phyloP scores from a whole-genome alignment of 1,140 invertebrate species.

The Heliconius melpomene region DNA sequence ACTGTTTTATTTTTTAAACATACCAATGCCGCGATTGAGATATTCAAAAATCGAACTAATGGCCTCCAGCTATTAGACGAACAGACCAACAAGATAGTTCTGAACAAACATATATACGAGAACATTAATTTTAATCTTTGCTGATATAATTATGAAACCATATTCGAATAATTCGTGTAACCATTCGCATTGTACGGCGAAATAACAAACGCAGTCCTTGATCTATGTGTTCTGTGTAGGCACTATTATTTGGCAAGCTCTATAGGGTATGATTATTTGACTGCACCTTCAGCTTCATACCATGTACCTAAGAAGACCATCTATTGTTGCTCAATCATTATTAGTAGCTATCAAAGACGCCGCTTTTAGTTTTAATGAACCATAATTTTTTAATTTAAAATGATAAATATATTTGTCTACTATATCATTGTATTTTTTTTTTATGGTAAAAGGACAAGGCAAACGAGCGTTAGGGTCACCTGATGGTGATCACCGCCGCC shows the following conservation, averaged over 20 bases:
- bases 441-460: no score
- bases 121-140: background rate
- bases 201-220: conserved; percentile 66
- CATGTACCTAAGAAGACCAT: conserved; percentile 35
- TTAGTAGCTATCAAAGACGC: background rate
- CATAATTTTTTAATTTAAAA: background rate
- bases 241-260: conserved; percentile 58
- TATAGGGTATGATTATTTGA: conserved; percentile 49
- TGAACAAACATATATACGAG: background rate
- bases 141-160: conserved; percentile 28
- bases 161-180: conserved; percentile 44
- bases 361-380: background rate
- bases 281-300: conserved; percentile 47
- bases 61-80: background rate
- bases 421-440: background rate
- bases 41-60: background rate
- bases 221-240: conserved; percentile 59
- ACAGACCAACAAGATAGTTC: background rate
- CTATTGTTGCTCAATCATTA: conserved; percentile 9
- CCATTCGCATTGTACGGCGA: conserved; percentile 47
- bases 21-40: background rate
- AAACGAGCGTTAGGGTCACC: no score
- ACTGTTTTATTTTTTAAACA: background rate
- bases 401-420: background rate
- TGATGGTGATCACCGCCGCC: no score